A percentile compares a stretch with the other conserved stretches of the same genome.
Evolutionary conservation across 2,113 vertebrate genomes (phyloP).

Genomic region (Symphodus melops): DNA sequence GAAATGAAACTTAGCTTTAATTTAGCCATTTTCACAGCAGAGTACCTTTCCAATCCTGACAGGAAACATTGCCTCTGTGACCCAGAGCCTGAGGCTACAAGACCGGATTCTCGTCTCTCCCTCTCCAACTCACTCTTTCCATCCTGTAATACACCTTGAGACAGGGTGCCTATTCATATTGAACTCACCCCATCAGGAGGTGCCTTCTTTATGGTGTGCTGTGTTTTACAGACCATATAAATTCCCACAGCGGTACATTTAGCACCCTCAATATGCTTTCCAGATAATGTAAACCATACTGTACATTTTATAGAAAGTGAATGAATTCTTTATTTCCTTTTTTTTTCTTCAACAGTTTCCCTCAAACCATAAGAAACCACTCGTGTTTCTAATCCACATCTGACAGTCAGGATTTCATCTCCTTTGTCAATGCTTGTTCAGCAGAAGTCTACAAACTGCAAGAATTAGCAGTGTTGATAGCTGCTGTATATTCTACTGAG

Average conservation of each 20-base stretch:
- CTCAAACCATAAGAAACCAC: neutral
- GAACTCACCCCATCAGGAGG: slow-evolving; percentile 55
- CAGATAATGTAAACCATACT: slow-evolving; percentile 45
- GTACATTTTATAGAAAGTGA: slow-evolving; percentile 13
- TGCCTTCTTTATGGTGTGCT: slow-evolving; percentile 47
- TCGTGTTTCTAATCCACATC: slow-evolving; percentile 5
- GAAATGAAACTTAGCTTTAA: slow-evolving; percentile 54
- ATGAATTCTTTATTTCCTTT: neutral
- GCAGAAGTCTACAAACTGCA: slow-evolving; percentile 20
- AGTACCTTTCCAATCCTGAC: slow-evolving; percentile 41
- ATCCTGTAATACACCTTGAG: slow-evolving; percentile 69
- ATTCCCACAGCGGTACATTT: slow-evolving; percentile 27
- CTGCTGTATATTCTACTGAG: slow-evolving; percentile 48
- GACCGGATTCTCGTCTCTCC: slow-evolving; percentile 22
- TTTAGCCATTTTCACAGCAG: slow-evolving; percentile 48
- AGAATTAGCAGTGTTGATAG: slow-evolving; percentile 49
- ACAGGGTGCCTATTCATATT: slow-evolving; percentile 66
- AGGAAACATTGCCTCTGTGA: slow-evolving; percentile 35
- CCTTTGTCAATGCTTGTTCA: slow-evolving; percentile 25
- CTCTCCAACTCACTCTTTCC: slow-evolving; percentile 65
- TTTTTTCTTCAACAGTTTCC: neutral
- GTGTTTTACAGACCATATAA: slow-evolving; percentile 55
- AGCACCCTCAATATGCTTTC: slow-evolving; percentile 4
- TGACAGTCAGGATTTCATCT: slow-evolving; percentile 24
- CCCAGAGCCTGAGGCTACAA: slow-evolving; percentile 49